Evolutionary conservation across 1,140 invertebrate species (phyloP).

Genomic region (Forficula auricularia): DNA sequence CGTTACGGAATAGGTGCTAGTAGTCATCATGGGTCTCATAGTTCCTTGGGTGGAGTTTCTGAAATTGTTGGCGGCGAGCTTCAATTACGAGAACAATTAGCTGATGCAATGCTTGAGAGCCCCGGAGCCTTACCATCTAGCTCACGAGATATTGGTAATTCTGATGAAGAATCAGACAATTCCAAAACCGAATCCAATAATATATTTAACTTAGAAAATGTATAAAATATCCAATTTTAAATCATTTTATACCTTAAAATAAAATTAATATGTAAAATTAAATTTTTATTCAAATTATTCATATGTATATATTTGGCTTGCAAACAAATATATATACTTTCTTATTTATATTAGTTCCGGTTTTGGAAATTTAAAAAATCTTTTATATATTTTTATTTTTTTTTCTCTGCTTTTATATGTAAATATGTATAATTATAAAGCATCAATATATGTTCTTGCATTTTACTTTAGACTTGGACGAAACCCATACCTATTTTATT

Average conservation of each 20-base stretch:
- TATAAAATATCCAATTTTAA: constrained; percentile 1
- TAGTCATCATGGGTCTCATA: no score
- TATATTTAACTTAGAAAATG: background rate
- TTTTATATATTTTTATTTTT: no score
- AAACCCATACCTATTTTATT: no score
- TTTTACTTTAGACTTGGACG: no score
- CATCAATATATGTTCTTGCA: no score
- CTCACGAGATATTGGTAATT: constrained; percentile 38
- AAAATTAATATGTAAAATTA: background rate
- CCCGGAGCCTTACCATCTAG: constrained; percentile 29
- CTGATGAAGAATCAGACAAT: background rate
- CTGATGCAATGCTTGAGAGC: constrained; percentile 83
- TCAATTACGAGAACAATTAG: constrained; percentile 71
- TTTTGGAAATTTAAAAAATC: no score
- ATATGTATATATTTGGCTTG: background rate
- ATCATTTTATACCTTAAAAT: background rate
- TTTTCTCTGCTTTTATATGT: no score
- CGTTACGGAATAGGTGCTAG: no score
- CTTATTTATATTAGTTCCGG: no score
- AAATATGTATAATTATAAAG: no score
- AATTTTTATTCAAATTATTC: background rate
- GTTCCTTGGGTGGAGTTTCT: no score
- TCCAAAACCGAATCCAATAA: background rate
- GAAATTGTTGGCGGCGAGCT: constrained; percentile 51
- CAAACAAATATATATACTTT: no score